These are phyloP conservation scores for Kuschelorhynchus macadamiae DNA, from an alignment of 2,888 invertebrate species.

Conservation along the genomic window DNA sequence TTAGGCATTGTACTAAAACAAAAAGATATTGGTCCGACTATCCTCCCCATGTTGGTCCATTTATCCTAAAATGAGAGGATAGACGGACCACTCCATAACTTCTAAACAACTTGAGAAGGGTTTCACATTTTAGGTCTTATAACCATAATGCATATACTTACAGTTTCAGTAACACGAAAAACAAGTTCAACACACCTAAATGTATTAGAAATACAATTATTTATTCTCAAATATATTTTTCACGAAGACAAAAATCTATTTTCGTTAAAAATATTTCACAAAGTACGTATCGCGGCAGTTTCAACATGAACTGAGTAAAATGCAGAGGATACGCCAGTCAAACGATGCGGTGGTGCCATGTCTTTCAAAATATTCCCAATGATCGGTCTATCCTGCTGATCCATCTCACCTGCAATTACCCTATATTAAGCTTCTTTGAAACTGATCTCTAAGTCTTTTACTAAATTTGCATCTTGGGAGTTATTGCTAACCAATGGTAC, in stretches of 20 bases:
- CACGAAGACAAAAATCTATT: slow-evolving; percentile 12
- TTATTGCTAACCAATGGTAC: too few species aligned
- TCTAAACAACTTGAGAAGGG: background rate
- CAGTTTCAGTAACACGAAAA: slow-evolving; percentile 11
- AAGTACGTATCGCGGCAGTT: slow-evolving; percentile 10
- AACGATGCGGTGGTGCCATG: slow-evolving; percentile 4
- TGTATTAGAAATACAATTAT: slow-evolving; percentile 20
- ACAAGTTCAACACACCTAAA: slow-evolving; percentile 6
- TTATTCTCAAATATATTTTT: slow-evolving; percentile 13
- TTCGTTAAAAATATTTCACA: slow-evolving; percentile 23
- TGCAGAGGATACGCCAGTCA: slow-evolving; percentile 5
- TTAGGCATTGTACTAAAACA: slow-evolving; percentile 24
- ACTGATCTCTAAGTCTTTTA: too few species aligned
- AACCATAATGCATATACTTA: slow-evolving; percentile 1
- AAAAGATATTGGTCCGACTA: slow-evolving; percentile 1
- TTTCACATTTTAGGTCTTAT: slow-evolving; percentile 4
- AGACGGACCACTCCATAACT: slow-evolving; percentile 3
- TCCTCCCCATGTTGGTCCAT: slow-evolving; percentile 7
- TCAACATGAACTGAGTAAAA: slow-evolving; percentile 21
- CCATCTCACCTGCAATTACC: slow-evolving; percentile 3
- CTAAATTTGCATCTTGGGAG: too few species aligned
- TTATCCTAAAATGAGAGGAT: slow-evolving; percentile 1
- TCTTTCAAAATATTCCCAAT: slow-evolving; percentile 7
- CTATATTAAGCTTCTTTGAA: background rate
- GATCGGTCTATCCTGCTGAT: slow-evolving; percentile 2